phyloP scores from a whole-genome alignment of 2,113 vertebrate genomes.

The Hippocampus zosterae region DNA sequence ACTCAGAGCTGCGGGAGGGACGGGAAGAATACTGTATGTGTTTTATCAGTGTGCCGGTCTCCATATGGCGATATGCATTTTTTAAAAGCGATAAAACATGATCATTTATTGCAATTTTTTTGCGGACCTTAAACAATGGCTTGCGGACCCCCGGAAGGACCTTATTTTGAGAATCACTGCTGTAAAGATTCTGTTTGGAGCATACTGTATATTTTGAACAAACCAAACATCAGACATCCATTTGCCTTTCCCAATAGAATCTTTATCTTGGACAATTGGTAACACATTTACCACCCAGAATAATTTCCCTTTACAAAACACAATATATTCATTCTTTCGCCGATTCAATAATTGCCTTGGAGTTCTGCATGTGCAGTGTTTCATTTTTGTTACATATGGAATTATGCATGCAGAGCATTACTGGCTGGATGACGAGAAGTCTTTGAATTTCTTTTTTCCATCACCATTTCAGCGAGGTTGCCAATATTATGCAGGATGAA shows the following conservation, averaged over 20 bases:
- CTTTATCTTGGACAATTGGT: not conserved
- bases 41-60: too few species aligned
- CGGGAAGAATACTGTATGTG: too few species aligned
- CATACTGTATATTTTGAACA: not conserved
- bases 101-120: not conserved
- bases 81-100: too few species aligned
- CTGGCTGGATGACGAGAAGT: conserved; percentile 28
- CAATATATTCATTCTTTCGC: conserved; percentile 18
- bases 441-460: conserved; percentile 44
- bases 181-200: not conserved
- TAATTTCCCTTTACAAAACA: not conserved
- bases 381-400: conserved; percentile 24
- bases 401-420: conserved; percentile 46
- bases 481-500: conserved; percentile 59
- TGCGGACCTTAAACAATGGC: not conserved
- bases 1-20: too few species aligned
- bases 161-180: not conserved
- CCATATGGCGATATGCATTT: not conserved
- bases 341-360: not conserved
- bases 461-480: conserved; percentile 42
- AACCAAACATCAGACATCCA: not conserved
- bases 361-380: conserved; percentile 28
- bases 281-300: not conserved
- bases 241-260: not conserved
- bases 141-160: too few species aligned